Percentiles rank a stretch among this genome's conserved stretches.
Conservation (phyloP, 2,113 vertebrate species). For the Morone saxatilis region DNA sequence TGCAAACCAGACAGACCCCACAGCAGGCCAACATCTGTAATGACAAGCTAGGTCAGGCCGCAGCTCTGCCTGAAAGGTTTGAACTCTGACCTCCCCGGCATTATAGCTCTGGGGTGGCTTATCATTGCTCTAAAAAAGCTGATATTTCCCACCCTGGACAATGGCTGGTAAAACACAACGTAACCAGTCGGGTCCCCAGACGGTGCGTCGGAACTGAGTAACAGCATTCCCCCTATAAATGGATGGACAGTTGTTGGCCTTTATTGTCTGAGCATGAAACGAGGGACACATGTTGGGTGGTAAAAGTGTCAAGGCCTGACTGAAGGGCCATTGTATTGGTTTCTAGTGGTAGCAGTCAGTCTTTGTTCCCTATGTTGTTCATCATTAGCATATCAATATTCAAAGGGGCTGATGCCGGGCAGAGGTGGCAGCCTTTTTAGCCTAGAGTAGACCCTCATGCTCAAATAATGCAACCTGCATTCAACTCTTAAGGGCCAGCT, state of each 20-base stretch:
- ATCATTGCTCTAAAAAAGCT: conserved; percentile 64
- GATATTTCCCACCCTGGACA: conserved; percentile 70
- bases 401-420: conserved; percentile 70
- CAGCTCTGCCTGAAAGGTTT: conserved; percentile 74
- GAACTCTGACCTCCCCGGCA: conserved; percentile 74
- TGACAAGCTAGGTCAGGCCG: conserved; percentile 53
- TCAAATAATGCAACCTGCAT: conserved; percentile 57
- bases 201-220: conserved; percentile 56
- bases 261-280: conserved; percentile 81
- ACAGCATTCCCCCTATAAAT: conserved; percentile 51
- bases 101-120: conserved; percentile 59
- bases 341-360: conserved; percentile 65
- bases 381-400: conserved; percentile 89
- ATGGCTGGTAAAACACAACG: conserved; percentile 59
- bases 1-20: conserved; percentile 65
- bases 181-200: conserved; percentile 62
- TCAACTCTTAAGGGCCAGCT: conserved; percentile 75
- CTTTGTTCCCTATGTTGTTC: conserved; percentile 85
- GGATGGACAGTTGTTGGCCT: conserved; percentile 78
- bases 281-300: conserved; percentile 86
- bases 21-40: conserved; percentile 73
- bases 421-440: conserved; percentile 77
- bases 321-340: conserved; percentile 82
- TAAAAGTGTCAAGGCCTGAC: conserved; percentile 85
- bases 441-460: conserved; percentile 56